phyloP scores from a whole-genome alignment of 1,140 invertebrate genomes.

The Samia ricini region DNA sequence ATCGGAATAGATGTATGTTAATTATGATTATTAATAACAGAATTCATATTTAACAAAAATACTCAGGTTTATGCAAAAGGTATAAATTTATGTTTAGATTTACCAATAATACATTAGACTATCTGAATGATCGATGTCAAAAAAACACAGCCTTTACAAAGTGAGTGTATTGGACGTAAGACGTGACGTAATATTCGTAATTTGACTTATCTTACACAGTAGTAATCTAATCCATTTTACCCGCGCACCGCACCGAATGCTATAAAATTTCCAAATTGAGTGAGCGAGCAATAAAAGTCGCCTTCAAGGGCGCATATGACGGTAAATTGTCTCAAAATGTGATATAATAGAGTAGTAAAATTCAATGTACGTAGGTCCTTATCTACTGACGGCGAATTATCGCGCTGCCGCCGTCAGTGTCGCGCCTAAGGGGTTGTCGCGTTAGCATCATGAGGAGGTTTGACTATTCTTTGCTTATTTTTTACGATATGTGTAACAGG shows the following conservation, averaged over 20 bases:
- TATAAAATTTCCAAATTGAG: conserved; percentile 5
- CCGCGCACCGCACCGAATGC: not conserved
- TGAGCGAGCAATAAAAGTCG: conserved; percentile 7
- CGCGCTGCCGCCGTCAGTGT: too few relatives aligned
- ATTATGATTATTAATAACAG: too few relatives aligned
- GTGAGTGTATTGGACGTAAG: not conserved
- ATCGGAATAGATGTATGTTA: too few relatives aligned
- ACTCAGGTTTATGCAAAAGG: too few relatives aligned
- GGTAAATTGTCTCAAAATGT: conserved; percentile 10
- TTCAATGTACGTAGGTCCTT: conserved; percentile 8
- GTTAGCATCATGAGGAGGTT: too few relatives aligned
- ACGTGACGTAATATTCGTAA: not conserved
- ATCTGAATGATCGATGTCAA: too few relatives aligned
- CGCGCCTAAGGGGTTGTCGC: too few relatives aligned
- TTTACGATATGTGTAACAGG: too few relatives aligned
- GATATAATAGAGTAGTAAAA: conserved; percentile 8
- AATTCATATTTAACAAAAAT: too few relatives aligned
- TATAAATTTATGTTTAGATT: too few relatives aligned
- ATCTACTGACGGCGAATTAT: not conserved
- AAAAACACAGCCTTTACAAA: not conserved
- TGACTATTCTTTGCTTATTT: too few relatives aligned
- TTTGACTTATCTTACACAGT: not conserved
- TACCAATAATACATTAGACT: too few relatives aligned
- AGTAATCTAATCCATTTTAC: conserved; percentile 9
- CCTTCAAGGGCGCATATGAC: conserved; percentile 7